A percentile compares a stretch with the other conserved stretches of the same genome.
Conservation (phyloP, 1,140 invertebrate species). For the Amphibalanus amphitrite region DNA sequence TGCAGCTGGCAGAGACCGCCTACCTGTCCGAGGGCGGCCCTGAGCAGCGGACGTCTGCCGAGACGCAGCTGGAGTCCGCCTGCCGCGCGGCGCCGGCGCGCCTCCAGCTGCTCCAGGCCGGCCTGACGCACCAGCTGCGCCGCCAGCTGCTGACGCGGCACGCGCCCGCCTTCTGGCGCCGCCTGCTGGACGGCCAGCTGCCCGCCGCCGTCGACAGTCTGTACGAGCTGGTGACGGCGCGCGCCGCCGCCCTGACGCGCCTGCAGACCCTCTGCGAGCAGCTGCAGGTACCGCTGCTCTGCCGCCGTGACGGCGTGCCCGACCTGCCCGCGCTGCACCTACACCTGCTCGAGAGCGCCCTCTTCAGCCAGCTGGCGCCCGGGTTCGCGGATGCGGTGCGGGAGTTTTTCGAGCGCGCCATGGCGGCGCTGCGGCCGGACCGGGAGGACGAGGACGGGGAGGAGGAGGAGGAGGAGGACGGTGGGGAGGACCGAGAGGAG, state of each 20-base stretch:
- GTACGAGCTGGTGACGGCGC: background rate
- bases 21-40: background rate
- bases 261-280: background rate
- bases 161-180: background rate
- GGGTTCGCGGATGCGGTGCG: background rate
- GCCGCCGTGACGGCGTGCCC: background rate
- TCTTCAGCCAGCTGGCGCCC: background rate
- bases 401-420: background rate
- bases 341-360: background rate
- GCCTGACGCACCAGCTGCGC: background rate
- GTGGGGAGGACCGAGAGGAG: no score
- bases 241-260: background rate
- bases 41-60: background rate
- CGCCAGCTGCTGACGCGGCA: background rate
- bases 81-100: background rate
- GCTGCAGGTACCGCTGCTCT: background rate
- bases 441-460: background rate
- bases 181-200: background rate
- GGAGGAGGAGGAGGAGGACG: no score
- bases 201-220: background rate
- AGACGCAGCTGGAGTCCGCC: background rate
- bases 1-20: background rate
- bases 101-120: background rate
- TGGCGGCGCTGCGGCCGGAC: background rate
- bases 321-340: background rate